Evolutionary conservation across 2,797 vertebrate genomes (phyloP).

Genomic region (Petrocephalus sullivani): DNA sequence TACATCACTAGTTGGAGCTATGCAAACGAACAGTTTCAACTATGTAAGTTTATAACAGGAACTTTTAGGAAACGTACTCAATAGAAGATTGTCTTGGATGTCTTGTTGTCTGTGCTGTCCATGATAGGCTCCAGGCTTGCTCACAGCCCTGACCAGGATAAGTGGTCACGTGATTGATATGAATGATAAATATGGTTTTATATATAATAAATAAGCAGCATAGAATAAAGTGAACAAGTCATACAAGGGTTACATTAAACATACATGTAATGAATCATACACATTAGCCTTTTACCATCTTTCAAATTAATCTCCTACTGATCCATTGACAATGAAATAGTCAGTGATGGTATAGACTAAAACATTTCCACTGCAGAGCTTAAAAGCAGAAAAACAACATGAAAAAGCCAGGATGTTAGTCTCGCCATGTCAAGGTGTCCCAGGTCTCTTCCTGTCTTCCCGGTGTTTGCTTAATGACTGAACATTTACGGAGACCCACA

Average conservation of each 20-base stretch:
- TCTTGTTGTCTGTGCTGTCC: background rate
- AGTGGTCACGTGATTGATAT: background rate
- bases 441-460: background rate
- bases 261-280: background rate
- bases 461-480: constrained; percentile 7
- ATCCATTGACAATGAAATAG: background rate
- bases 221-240: background rate
- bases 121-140: background rate
- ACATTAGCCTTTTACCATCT: background rate
- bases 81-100: background rate
- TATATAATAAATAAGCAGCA: background rate
- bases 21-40: background rate
- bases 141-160: background rate
- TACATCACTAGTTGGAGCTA: background rate
- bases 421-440: background rate
- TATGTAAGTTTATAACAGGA: background rate
- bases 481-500: constrained; percentile 8
- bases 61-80: background rate
- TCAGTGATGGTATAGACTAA: background rate
- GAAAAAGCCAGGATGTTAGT: background rate
- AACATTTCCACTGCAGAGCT: background rate
- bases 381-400: background rate
- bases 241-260: background rate
- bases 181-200: background rate
- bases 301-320: background rate